phyloP scores from a whole-genome alignment of 2,797 vertebrate genomes.

The Intellagama lesueurii region DNA sequence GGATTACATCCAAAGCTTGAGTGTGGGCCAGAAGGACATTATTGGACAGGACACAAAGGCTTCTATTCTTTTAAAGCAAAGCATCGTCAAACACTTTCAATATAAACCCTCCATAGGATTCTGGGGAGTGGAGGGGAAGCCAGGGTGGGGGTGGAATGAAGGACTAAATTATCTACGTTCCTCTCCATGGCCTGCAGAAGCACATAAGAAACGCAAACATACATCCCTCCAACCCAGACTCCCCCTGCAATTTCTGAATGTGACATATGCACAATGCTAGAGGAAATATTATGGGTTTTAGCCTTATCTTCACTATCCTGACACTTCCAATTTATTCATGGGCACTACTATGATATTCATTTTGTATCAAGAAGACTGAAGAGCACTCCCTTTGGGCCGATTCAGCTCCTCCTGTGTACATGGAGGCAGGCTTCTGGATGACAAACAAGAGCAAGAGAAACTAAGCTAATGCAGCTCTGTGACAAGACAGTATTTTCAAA shows the following conservation, averaged over 20 bases:
- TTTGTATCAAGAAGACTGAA: slow-evolving; percentile 61
- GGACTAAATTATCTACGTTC: slow-evolving; percentile 69
- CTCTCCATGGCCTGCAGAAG: slow-evolving; percentile 58
- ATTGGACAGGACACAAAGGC: slow-evolving; percentile 42
- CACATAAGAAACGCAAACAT: slow-evolving; percentile 49
- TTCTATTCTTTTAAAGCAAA: slow-evolving; percentile 53
- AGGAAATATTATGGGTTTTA: slow-evolving; percentile 60
- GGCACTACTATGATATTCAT: slow-evolving; percentile 44
- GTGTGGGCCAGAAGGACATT: slow-evolving; percentile 41
- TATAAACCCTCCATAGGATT: slow-evolving; percentile 56
- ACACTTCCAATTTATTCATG: slow-evolving; percentile 66
- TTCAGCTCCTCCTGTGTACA: fast-evolving
- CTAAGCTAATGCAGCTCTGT: background rate
- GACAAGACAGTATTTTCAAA: background rate
- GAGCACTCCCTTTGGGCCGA: slow-evolving; percentile 45
- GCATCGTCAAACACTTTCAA: slow-evolving; percentile 50
- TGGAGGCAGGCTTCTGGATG: background rate
- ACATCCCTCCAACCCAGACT: slow-evolving; percentile 53
- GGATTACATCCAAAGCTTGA: slow-evolving; percentile 36
- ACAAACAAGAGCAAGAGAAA: background rate
- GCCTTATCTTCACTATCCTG: slow-evolving; percentile 51
- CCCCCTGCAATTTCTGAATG: slow-evolving; percentile 58
- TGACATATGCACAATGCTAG: slow-evolving; percentile 64
- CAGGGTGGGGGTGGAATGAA: slow-evolving; percentile 42
- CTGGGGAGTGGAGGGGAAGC: slow-evolving; percentile 4